These are phyloP conservation scores for Stenopsyche tienmushanensis DNA, from an alignment of 1,140 invertebrate genomes.

Conservation along the genomic window DNA sequence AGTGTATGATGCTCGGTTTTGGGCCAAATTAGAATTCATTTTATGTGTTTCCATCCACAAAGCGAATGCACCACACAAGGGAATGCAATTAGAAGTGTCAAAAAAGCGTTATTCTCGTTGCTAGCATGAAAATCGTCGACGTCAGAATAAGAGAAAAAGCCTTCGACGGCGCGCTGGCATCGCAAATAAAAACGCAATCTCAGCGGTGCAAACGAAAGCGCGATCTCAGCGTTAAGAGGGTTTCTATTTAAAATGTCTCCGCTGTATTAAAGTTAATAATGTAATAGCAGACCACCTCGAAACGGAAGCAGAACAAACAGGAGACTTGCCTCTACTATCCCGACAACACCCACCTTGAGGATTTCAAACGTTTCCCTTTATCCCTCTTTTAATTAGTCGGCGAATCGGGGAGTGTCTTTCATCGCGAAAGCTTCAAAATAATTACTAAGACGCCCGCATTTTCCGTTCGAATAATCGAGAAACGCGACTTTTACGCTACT, in stretches of 20 bases:
- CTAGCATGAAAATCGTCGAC: too few relatives aligned
- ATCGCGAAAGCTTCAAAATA: conserved; percentile 4
- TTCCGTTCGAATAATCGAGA: not conserved
- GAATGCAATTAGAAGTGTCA: too few relatives aligned
- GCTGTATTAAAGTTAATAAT: not conserved
- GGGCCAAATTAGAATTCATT: too few relatives aligned
- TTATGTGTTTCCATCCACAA: too few relatives aligned
- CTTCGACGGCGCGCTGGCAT: too few relatives aligned
- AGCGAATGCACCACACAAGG: too few relatives aligned
- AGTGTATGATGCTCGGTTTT: too few relatives aligned
- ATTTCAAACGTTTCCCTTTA: not conserved
- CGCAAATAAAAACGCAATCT: too few relatives aligned
- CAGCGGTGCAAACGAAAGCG: not conserved
- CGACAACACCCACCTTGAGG: not conserved
- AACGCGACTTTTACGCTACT: conserved; percentile 5
- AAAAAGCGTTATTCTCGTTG: too few relatives aligned
- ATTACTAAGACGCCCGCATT: not conserved
- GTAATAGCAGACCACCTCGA: not conserved
- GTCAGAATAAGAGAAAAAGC: too few relatives aligned
- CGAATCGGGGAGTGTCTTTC: not conserved
- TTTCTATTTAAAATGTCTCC: not conserved
- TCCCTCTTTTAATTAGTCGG: conserved; percentile 10
- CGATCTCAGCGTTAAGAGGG: not conserved
- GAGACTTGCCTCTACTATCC: not conserved
- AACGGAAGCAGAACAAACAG: not conserved